phyloP scores from a whole-genome alignment of 1,140 invertebrate genomes.

The Dryas iulia region DNA sequence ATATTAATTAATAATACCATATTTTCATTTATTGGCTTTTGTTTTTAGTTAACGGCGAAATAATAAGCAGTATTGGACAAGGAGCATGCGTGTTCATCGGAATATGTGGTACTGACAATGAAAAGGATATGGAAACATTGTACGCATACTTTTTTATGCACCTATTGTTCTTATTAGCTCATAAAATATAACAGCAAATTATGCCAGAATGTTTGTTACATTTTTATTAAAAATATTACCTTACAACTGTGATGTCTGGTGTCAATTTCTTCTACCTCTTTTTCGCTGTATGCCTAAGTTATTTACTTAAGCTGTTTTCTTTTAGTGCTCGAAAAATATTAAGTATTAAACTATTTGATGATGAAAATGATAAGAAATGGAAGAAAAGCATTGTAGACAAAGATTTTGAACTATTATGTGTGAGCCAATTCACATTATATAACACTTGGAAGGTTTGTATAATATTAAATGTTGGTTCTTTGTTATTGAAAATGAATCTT shows the following conservation, averaged over 20 bases:
- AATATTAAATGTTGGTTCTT: background rate
- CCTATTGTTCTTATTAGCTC: no score
- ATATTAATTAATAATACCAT: no score
- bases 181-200: no score
- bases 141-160: slow-evolving; percentile 72
- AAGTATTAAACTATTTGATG: slow-evolving; percentile 89
- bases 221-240: background rate
- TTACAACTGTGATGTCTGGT: background rate
- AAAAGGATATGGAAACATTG: slow-evolving; percentile 92
- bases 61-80: slow-evolving; percentile 90
- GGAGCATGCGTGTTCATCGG: slow-evolving; percentile 94
- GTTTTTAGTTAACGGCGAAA: slow-evolving; percentile 86
- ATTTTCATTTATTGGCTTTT: no score
- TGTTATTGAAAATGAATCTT: background rate
- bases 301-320: no score
- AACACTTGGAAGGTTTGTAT: slow-evolving; percentile 87
- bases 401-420: slow-evolving; percentile 85
- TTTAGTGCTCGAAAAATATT: slow-evolving; percentile 22
- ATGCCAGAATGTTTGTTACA: background rate
- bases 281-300: background rate
- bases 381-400: slow-evolving; percentile 89
- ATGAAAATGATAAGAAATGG: slow-evolving; percentile 89
- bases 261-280: background rate
- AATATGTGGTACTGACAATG: slow-evolving; percentile 88
- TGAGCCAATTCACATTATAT: slow-evolving; percentile 94